Conservation (phyloP, 2,797 vertebrate genomes). For the Philypnodon macrostomus region DNA sequence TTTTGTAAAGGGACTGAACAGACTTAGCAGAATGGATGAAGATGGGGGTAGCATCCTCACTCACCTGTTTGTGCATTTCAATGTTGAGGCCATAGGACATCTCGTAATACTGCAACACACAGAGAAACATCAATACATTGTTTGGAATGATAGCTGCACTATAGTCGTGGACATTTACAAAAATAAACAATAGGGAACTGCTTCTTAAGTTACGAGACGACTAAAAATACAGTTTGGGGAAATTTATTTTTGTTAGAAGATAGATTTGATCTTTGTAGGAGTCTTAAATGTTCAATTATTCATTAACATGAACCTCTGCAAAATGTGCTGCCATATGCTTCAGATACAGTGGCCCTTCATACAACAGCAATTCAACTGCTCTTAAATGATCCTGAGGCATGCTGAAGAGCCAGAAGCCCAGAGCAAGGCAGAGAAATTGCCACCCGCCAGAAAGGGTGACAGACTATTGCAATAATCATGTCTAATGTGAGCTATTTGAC, state of each 20-base stretch:
- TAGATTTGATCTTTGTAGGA: no score
- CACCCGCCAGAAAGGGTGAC: slow-evolving; percentile 46
- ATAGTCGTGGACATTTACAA: no score
- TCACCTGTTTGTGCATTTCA: slow-evolving; percentile 83
- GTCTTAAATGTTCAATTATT: no score
- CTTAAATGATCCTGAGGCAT: slow-evolving; percentile 42
- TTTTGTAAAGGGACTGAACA: no score
- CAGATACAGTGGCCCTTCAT: slow-evolving; percentile 33
- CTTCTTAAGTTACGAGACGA: no score
- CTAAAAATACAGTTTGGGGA: no score
- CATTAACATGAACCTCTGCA: slow-evolving; percentile 17
- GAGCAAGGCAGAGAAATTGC: slow-evolving; percentile 23
- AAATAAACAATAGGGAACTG: no score
- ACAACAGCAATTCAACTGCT: slow-evolving; percentile 41
- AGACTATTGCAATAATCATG: slow-evolving; percentile 50
- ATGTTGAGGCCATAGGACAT: slow-evolving; percentile 83
- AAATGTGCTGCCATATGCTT: slow-evolving; percentile 27
- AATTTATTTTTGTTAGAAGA: no score
- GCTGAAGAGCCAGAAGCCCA: slow-evolving; percentile 30
- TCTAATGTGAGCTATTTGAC: slow-evolving; percentile 60
- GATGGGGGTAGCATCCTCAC: slow-evolving; percentile 31
- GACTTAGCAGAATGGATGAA: no score
- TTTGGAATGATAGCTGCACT: no score
- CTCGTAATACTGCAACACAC: slow-evolving; percentile 79
- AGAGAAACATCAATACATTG: slow-evolving; percentile 3